Base-by-base conservation (phyloP, 2,797 vertebrate species). In the Amblyopsis hoosieri region DNA sequence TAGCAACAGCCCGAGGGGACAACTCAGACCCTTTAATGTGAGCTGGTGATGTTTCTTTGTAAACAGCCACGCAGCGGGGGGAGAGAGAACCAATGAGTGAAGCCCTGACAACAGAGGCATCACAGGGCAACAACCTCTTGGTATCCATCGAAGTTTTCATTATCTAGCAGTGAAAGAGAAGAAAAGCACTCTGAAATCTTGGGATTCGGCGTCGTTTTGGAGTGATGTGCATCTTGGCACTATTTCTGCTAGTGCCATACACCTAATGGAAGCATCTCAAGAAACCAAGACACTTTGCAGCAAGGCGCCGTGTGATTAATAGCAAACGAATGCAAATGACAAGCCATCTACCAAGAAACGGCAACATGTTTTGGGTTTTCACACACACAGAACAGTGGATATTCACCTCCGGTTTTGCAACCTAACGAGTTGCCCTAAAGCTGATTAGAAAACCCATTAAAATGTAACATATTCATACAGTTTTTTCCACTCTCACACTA, bases 1-100 rank as follows among this genome's bases (percentile, higher is more conserved):
- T 93, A 91, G 92, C 91, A 93, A 94, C 92, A 87, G 91, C 91
- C 90, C 66, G 81, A 84, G 90, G 91, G 91, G 88, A 92, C 87
- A 90, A 93, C 89, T 90, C 87, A 87, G 90, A 91, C 87, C 87
- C 87, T 92, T 92, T 92, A 92, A 94, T 92, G 91, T 86, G 85
- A 86, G 88, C 82, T 83, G 79, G 85, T 89, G 90, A 89, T 89
- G 91, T 90, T 89, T 92, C 86, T 91, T 87, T 87, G 90, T 90
- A 93, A 92, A 93, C 89, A 93, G 92, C 87, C 87, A 85, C 81
- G 60, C 87, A 89, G 87, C 60, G 37, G 86, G 86, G 49, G 87
- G 49, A 82, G 83, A 77, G 76, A 78, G 81, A 87, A 78, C 85
- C 88, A 87, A 89, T 88, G 87, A 91, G 86, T 88, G 64, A 70